A percentile compares a stretch with the other conserved stretches of the same genome.
phyloP scores from a whole-genome alignment of 1,140 invertebrate genomes.

The Pseudomyrmex dendroicus region DNA sequence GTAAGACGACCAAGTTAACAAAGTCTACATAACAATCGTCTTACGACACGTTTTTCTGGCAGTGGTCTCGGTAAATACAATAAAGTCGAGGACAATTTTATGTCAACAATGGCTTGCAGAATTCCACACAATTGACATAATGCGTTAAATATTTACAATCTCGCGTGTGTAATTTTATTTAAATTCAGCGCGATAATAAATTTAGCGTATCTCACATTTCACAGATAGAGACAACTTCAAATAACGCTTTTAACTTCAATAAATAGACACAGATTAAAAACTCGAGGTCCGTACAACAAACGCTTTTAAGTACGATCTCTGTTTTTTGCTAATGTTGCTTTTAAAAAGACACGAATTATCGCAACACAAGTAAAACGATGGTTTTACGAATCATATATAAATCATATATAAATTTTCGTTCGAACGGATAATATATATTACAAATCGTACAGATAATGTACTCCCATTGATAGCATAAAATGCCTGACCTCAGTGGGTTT shows the following conservation, averaged over 20 bases:
- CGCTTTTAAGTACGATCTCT: constrained; percentile 49
- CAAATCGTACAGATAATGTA: constrained; percentile 36
- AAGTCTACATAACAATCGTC: constrained; percentile 63
- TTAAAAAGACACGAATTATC: not conserved
- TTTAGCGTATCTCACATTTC: not conserved
- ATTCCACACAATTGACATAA: constrained; percentile 39
- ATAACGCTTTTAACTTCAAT: constrained; percentile 14
- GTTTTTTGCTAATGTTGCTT: not conserved
- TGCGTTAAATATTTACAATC: constrained; percentile 42
- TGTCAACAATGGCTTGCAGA: constrained; percentile 71
- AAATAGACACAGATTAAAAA: constrained; percentile 39
- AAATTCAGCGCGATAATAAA: not conserved
- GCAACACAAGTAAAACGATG: constrained; percentile 25
- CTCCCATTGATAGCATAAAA: constrained; percentile 74
- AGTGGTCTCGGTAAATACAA: constrained; percentile 75
- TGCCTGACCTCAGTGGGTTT: constrained; percentile 66
- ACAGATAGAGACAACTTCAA: constrained; percentile 3
- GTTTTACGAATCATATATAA: constrained; percentile 30
- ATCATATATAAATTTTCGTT: not conserved
- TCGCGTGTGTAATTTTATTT: constrained; percentile 23
- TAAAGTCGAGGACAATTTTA: constrained; percentile 72
- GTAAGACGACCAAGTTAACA: constrained; percentile 36
- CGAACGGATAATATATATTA: too few species aligned
- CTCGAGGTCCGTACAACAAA: constrained; percentile 51
- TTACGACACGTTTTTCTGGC: constrained; percentile 75